A percentile compares a stretch with the other conserved stretches of the same genome.
phyloP scores from a whole-genome alignment of 2,888 invertebrate species.

The Oligia latruncula region DNA sequence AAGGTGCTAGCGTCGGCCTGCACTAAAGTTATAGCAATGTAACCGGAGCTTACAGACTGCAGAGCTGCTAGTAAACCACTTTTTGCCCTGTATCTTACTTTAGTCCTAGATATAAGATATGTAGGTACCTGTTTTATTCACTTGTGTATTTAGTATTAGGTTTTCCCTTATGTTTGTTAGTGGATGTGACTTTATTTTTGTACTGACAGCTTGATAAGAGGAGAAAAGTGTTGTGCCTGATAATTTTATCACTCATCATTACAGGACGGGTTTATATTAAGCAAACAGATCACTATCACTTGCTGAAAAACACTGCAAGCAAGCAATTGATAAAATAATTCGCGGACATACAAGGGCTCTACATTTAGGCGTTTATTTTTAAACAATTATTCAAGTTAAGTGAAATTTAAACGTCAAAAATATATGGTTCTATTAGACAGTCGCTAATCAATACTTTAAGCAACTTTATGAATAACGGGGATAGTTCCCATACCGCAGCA shows the following conservation, averaged over 20 bases:
- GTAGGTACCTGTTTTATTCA: conserved; percentile 18
- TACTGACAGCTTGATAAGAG: conserved; percentile 15
- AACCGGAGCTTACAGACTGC: conserved; percentile 60
- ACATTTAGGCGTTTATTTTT: background rate
- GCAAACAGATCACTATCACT: background rate
- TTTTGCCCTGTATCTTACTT: conserved; percentile 69
- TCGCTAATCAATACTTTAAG: no score
- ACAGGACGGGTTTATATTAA: background rate
- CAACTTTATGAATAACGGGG: no score
- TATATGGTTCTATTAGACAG: no score
- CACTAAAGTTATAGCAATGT: conserved; percentile 70
- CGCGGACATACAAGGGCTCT: conserved; percentile 6
- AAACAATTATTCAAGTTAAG: no score
- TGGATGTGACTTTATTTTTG: conserved; percentile 19
- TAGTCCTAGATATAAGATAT: conserved; percentile 59
- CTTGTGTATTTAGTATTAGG: conserved; percentile 13
- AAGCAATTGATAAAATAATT: background rate
- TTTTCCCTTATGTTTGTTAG: conserved; percentile 24
- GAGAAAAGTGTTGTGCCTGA: conserved; percentile 7
- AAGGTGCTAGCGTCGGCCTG: conserved; percentile 66
- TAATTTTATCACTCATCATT: background rate
- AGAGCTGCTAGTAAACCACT: conserved; percentile 67
- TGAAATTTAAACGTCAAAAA: no score
- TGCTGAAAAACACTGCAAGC: background rate
- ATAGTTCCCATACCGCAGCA: background rate